These are phyloP conservation scores for Spodoptera picta DNA, from an alignment of 2,888 invertebrate species.

Conservation along the genomic window DNA sequence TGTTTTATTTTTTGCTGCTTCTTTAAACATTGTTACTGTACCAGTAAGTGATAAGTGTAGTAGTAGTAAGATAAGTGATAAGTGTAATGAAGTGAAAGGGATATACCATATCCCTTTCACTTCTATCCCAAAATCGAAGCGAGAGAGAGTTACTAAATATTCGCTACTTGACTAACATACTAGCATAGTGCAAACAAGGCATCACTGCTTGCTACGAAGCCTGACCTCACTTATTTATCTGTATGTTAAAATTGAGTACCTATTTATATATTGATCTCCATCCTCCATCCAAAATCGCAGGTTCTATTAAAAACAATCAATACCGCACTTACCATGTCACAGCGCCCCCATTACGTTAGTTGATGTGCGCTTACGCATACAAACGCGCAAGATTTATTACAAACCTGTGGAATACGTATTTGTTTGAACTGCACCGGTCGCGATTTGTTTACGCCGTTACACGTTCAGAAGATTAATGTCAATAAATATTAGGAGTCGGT, in stretches of 20 bases:
- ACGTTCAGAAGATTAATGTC: constrained; percentile 2
- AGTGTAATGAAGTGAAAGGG: too few species aligned
- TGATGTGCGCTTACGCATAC: constrained; percentile 51
- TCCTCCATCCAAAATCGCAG: constrained; percentile 38
- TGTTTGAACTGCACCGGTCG: constrained; percentile 33
- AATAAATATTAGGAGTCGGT: background rate
- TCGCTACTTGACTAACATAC: too few species aligned
- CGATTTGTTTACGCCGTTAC: constrained; percentile 23
- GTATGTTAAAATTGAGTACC: background rate
- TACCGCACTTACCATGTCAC: constrained; percentile 41
- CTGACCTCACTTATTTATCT: too few species aligned
- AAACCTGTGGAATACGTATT: constrained; percentile 38
- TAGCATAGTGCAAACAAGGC: too few species aligned
- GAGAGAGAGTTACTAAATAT: too few species aligned
- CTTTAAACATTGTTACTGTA: too few species aligned
- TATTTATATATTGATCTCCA: constrained; percentile 10
- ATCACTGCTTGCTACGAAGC: too few species aligned
- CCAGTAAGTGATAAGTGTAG: too few species aligned
- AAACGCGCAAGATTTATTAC: constrained; percentile 46
- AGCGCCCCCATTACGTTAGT: constrained; percentile 46
- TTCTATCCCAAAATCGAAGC: too few species aligned
- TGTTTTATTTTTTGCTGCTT: background rate
- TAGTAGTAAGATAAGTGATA: too few species aligned
- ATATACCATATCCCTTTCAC: too few species aligned
- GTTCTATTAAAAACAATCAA: constrained; percentile 13